These are phyloP conservation scores for Drosophila oshimai DNA, from an alignment of 1,140 invertebrate species.

Conservation along the genomic window DNA sequence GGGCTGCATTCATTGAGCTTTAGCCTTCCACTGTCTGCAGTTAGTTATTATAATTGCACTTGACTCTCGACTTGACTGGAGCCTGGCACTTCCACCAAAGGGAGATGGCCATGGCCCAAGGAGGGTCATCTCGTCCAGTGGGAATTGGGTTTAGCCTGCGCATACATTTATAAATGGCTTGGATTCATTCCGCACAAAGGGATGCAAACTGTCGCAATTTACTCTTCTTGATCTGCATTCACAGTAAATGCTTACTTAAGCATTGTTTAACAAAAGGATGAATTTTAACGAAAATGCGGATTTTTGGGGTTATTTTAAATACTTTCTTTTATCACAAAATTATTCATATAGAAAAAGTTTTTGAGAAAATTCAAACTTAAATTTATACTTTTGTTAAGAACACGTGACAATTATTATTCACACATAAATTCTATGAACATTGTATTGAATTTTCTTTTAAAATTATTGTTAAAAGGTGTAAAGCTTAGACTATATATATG, in stretches of 20 bases:
- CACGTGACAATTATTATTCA: too few species aligned
- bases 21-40: slow-evolving; percentile 23
- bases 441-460: too few species aligned
- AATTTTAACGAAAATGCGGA: neutral
- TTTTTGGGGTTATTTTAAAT: neutral
- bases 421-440: too few species aligned
- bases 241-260: slow-evolving; percentile 24
- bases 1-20: slow-evolving; percentile 29
- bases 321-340: too few species aligned
- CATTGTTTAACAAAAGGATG: slow-evolving; percentile 15
- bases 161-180: slow-evolving; percentile 39
- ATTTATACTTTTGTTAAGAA: too few species aligned
- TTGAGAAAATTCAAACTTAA: too few species aligned
- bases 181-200: slow-evolving; percentile 26
- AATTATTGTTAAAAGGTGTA: too few species aligned
- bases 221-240: slow-evolving; percentile 13
- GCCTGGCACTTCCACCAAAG: slow-evolving; percentile 3
- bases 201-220: slow-evolving; percentile 16
- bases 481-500: too few species aligned
- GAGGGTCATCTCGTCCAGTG: slow-evolving; percentile 4
- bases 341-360: too few species aligned
- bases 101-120: neutral
- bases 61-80: slow-evolving; percentile 32
- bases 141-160: slow-evolving; percentile 33
- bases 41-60: slow-evolving; percentile 51